phyloP scores from a whole-genome alignment of 2,888 invertebrate genomes.

The Pseudolycoriella hygida region DNA sequence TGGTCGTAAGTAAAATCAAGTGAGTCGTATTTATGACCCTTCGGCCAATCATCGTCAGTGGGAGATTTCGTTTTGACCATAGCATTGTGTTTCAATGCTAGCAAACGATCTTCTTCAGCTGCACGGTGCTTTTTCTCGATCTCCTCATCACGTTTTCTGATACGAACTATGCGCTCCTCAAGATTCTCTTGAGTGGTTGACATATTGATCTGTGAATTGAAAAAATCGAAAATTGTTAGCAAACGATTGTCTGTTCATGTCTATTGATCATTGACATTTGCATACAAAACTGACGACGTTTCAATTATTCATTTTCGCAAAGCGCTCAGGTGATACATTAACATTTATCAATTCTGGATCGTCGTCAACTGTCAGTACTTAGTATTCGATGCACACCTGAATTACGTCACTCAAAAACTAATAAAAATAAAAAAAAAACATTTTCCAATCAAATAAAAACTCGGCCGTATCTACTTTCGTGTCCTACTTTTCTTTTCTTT shows the following conservation, averaged over 20 bases:
- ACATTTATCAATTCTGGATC: background rate
- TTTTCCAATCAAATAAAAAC: too few relatives aligned
- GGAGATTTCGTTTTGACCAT: slow-evolving; percentile 26
- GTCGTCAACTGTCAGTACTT: background rate
- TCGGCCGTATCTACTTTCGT: too few relatives aligned
- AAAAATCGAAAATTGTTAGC: background rate
- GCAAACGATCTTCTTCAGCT: slow-evolving; percentile 29
- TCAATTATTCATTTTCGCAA: too few relatives aligned
- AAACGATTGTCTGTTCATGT: background rate
- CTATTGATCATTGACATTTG: too few relatives aligned
- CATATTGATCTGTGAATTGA: background rate
- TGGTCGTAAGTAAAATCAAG: slow-evolving; percentile 23
- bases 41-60: slow-evolving; percentile 26
- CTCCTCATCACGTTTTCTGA: slow-evolving; percentile 13
- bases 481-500: too few relatives aligned
- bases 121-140: slow-evolving; percentile 17
- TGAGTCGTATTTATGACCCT: slow-evolving; percentile 30
- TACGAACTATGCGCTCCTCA: slow-evolving; percentile 14
- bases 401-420: background rate
- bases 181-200: slow-evolving; percentile 10
- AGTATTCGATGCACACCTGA: background rate
- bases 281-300: too few relatives aligned
- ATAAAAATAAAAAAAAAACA: background rate
- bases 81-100: slow-evolving; percentile 28
- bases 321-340: background rate